These are phyloP conservation scores for Gerris buenoi DNA, from an alignment of 1,140 invertebrate genomes.

Conservation along the genomic window DNA sequence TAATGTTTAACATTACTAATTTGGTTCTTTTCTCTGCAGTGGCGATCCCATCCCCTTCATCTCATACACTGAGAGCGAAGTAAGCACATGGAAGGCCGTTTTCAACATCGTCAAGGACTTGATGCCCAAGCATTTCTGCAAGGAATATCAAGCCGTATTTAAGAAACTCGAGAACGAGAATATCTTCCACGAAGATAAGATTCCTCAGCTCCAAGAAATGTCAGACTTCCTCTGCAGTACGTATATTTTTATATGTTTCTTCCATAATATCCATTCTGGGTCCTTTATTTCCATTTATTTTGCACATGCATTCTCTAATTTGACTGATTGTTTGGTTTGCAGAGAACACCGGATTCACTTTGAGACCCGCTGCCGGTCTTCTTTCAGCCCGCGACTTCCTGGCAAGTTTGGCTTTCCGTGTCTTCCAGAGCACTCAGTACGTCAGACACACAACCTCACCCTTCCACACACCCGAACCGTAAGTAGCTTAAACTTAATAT, in stretches of 20 bases:
- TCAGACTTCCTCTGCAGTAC: slow-evolving; percentile 74
- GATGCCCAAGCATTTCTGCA: slow-evolving; percentile 84
- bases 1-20: too few species aligned
- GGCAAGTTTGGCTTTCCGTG: slow-evolving; percentile 86
- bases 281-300: slow-evolving; percentile 1
- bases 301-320: not conserved
- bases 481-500: slow-evolving; percentile 36
- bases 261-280: too few species aligned
- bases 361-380: slow-evolving; percentile 84
- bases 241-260: slow-evolving; percentile 4
- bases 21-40: slow-evolving; percentile 30
- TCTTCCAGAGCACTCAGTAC: slow-evolving; percentile 98
- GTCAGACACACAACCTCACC: slow-evolving; percentile 87
- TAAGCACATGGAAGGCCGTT: slow-evolving; percentile 80
- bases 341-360: slow-evolving; percentile 75
- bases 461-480: slow-evolving; percentile 97
- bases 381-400: slow-evolving; percentile 89
- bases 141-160: slow-evolving; percentile 76
- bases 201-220: slow-evolving; percentile 91
- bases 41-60: slow-evolving; percentile 80
- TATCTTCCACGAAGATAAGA: slow-evolving; percentile 68
- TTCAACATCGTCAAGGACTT: slow-evolving; percentile 76
- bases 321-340: slow-evolving; percentile 11
- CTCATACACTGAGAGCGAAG: slow-evolving; percentile 75
- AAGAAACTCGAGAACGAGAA: slow-evolving; percentile 69